phyloP scores from a whole-genome alignment of 2,113 vertebrate genomes.

The Rhegmatorhina hoffmannsi region DNA sequence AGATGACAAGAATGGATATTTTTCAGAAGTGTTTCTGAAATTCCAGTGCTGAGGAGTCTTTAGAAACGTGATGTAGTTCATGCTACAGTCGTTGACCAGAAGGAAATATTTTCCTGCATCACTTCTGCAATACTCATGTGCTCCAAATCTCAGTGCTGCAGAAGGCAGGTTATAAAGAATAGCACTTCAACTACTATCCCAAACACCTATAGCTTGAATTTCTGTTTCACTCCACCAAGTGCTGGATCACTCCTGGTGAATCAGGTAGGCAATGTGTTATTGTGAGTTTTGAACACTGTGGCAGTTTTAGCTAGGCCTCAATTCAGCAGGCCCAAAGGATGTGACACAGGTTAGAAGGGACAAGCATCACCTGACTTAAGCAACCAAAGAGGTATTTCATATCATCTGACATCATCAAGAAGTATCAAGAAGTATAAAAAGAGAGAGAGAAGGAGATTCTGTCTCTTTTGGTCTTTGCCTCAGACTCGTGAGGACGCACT shows the following conservation, averaged over 20 bases:
- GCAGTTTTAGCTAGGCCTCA: too few relatives aligned
- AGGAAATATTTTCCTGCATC: neutral
- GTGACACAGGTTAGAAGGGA: too few relatives aligned
- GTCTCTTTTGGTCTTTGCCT: too few relatives aligned
- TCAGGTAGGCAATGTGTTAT: neutral
- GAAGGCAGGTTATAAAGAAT: neutral
- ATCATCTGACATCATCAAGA: too few relatives aligned
- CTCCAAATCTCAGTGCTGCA: neutral
- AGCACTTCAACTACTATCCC: neutral
- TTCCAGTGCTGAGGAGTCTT: neutral
- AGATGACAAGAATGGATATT: neutral
- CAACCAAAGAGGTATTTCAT: too few relatives aligned
- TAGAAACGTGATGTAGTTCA: neutral
- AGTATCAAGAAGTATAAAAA: too few relatives aligned
- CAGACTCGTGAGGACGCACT: too few relatives aligned
- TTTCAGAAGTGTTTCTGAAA: neutral
- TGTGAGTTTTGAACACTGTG: neutral
- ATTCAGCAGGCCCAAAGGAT: too few relatives aligned
- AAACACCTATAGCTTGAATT: neutral
- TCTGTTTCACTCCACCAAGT: neutral
- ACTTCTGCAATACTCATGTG: neutral
- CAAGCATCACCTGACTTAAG: too few relatives aligned
- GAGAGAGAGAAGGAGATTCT: too few relatives aligned
- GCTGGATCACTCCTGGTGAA: neutral
- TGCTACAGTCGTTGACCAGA: neutral